phyloP scores from a whole-genome alignment of 1,140 invertebrate species.

The Cotesia chilonis region DNA sequence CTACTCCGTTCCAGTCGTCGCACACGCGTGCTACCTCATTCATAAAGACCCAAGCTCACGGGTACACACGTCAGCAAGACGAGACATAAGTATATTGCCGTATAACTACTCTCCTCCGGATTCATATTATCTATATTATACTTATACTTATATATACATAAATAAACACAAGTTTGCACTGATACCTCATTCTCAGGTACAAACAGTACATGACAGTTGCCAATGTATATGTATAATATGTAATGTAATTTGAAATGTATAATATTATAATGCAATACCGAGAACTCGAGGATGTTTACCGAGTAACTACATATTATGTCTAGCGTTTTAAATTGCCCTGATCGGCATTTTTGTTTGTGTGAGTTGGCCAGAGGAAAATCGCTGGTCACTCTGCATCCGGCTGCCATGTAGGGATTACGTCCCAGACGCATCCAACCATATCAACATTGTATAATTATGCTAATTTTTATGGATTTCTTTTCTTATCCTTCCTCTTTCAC shows the following conservation, averaged over 20 bases:
- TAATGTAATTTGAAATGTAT: too few species aligned
- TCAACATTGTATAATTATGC: conserved; percentile 11
- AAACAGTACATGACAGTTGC: not conserved
- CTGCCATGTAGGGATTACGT: not conserved
- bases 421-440: conserved; percentile 16
- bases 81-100: conserved; percentile 20
- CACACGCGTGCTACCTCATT: conserved; percentile 59
- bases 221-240: too few species aligned
- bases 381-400: conserved; percentile 19
- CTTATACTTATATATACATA: not conserved
- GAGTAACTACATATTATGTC: not conserved
- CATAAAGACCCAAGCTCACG: conserved; percentile 42
- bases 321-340: not conserved
- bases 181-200: not conserved
- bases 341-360: not conserved
- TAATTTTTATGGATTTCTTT: conserved; percentile 8
- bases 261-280: not conserved
- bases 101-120: not conserved
- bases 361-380: conserved; percentile 5
- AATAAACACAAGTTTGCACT: not conserved
- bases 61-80: conserved; percentile 29
- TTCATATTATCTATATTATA: conserved; percentile 4
- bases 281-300: not conserved
- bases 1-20: conserved; percentile 53
- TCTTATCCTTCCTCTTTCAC: too few species aligned